Evolutionary conservation across 2,113 vertebrate species (phyloP).

Genomic region (Pollimyrus isidori): DNA sequence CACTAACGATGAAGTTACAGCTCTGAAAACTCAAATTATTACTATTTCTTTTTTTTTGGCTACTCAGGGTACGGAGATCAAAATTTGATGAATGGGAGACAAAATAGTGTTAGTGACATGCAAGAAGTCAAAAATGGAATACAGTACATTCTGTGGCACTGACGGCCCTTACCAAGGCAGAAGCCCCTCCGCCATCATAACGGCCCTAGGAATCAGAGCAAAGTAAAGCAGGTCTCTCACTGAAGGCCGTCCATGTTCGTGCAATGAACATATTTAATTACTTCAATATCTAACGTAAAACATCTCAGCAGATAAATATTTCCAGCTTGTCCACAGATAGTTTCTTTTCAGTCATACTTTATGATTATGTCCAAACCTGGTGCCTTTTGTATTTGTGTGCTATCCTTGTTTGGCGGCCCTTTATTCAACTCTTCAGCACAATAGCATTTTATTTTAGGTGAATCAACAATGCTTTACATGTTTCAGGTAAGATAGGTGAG

Average conservation of each 20-base stretch:
- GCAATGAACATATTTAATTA: neutral
- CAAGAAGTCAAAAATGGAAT: neutral
- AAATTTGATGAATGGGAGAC: neutral
- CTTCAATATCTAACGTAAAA: neutral
- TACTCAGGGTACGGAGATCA: neutral
- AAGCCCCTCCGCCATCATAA: slow-evolving; percentile 8
- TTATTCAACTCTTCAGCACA: neutral
- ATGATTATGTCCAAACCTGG: neutral
- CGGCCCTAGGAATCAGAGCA: neutral
- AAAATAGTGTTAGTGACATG: neutral
- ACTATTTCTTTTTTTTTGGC: neutral
- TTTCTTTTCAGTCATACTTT: neutral
- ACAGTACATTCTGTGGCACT: neutral
- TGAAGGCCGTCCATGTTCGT: neutral
- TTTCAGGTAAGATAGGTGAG: neutral
- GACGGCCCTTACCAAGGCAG: slow-evolving; percentile 20
- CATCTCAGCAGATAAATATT: neutral
- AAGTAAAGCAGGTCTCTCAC: neutral
- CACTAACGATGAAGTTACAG: neutral
- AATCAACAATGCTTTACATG: neutral
- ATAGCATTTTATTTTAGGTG: neutral
- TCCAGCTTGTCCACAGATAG: neutral
- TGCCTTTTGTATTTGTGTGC: neutral
- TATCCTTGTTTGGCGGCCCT: neutral
- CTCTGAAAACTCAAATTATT: neutral